These are phyloP conservation scores for Lepus europaeus DNA, from an alignment of 2,113 vertebrate genomes.

Conservation along the genomic window DNA sequence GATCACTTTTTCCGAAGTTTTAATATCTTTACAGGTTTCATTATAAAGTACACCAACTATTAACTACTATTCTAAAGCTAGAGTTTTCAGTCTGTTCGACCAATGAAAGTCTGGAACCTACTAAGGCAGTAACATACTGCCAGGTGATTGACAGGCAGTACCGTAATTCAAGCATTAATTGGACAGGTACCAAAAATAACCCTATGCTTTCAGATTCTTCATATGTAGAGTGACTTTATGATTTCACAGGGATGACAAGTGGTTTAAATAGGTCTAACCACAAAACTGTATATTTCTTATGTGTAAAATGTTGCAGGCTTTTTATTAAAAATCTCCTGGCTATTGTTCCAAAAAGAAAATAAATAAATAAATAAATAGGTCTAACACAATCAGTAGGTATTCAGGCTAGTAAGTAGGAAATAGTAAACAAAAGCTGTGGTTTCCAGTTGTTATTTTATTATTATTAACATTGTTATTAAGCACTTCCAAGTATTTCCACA, in stretches of 20 bases:
- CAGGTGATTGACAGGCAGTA: conserved; percentile 1
- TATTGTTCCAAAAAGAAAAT: no score
- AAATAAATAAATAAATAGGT: neutral
- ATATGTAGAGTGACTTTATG: neutral
- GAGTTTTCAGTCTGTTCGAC: conserved; percentile 36
- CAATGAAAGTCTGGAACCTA: conserved; percentile 48
- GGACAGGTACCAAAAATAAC: neutral
- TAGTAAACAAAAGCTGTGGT: conserved; percentile 33
- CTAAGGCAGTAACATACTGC: conserved; percentile 9
- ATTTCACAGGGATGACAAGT: neutral
- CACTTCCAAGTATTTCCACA: conserved; percentile 15
- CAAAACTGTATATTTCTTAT: no score
- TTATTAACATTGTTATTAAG: conserved; percentile 37
- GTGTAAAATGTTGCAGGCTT: no score
- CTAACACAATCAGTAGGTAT: neutral
- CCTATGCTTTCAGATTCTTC: neutral
- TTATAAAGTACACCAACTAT: neutral
- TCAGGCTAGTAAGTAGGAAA: conserved; percentile 49
- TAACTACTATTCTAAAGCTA: neutral
- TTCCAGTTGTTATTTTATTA: conserved; percentile 28
- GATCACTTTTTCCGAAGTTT: conserved; percentile 14
- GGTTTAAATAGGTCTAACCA: conserved; percentile 27
- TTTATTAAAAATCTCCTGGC: no score
- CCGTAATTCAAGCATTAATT: conserved; percentile 20
- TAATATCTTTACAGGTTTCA: neutral